A percentile compares a stretch with the other conserved stretches of the same genome.
Evolutionary conservation across 2,797 vertebrate genomes (phyloP).

Genomic region (Poeciliopsis infans): DNA sequence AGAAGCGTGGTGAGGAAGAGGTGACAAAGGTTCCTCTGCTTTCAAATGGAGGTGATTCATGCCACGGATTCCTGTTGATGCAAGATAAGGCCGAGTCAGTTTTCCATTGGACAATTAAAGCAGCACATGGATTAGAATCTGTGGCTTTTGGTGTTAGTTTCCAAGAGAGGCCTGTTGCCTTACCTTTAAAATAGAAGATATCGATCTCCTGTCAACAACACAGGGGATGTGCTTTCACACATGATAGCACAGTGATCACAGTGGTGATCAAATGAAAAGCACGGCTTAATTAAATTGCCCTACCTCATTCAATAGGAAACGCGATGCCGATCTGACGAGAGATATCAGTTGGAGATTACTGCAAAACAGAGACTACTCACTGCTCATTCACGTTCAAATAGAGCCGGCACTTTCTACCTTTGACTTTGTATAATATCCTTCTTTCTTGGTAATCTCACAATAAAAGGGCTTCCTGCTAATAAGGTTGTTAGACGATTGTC

Average conservation of each 20-base stretch:
- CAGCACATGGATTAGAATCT: slow-evolving; percentile 42
- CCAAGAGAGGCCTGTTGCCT: slow-evolving; percentile 27
- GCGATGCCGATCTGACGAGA: slow-evolving; percentile 14
- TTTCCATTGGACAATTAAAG: slow-evolving; percentile 40
- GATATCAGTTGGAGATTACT: slow-evolving; percentile 4
- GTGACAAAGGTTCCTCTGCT: slow-evolving; percentile 20
- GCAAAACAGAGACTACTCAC: not conserved
- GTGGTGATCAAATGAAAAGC: slow-evolving; percentile 44
- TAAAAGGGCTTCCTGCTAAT: not conserved
- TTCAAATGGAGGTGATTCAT: slow-evolving; percentile 22
- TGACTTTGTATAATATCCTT: not conserved
- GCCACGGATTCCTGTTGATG: slow-evolving; percentile 44
- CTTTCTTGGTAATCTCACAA: not conserved
- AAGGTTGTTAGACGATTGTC: not conserved
- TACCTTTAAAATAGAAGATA: slow-evolving; percentile 38
- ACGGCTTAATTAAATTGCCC: slow-evolving; percentile 49
- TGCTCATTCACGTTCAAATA: not conserved
- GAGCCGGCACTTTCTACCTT: not conserved
- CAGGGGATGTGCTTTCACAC: slow-evolving; percentile 23
- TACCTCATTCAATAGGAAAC: slow-evolving; percentile 38
- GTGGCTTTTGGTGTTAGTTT: slow-evolving; percentile 39
- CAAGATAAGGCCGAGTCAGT: slow-evolving; percentile 39
- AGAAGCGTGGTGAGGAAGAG: slow-evolving; percentile 12
- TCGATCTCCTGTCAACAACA: slow-evolving; percentile 52
- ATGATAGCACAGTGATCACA: slow-evolving; percentile 19